Base-by-base conservation (phyloP, 2,113 vertebrate species). In the Apeltes quadracus region DNA sequence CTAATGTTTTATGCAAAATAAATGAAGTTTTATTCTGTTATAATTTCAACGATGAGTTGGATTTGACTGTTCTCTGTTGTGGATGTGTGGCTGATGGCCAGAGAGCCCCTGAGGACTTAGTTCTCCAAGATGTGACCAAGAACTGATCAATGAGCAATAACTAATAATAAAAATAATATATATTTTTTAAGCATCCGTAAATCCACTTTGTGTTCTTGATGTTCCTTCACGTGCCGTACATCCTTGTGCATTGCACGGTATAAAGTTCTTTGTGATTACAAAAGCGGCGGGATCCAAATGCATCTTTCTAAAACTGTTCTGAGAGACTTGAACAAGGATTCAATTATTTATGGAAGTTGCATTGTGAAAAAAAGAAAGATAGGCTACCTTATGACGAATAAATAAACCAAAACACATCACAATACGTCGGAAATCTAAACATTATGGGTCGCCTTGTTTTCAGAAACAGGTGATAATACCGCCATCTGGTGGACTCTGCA, bases 401-500 rank as follows among this genome's bases (percentile, higher is more conserved):
- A 74, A 51, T 53, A 36, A 48, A 55, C 27, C 2, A 23, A 23
- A 1, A 39, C 34, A 27, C 18, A 8, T 29, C 7, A 46, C 18
- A 7, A 27, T 13, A 15, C 46, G 20, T 29, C 14, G 63, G 25
- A 62, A 38, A 5, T 63, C 22, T 1, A 2, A 9, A 15, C 46
- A 39, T 7, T 15, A 32, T n/a, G n/a, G 29, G 4, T 18, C 0
- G 16, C 14, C 13, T 10, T 16, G 9, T 5, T 27, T 39, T 46
- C 7, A 16, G 3, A 87, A 86, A 57, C 16, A 56, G 79, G 15
- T 11, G 78, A 44, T 63, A 69, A 84, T 72, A 61, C 78, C 84
- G 88, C 87, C 90, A 92, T 81, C 92, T 90, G 34, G 87, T 84
- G 92, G 87, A 22, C 0, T 62, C 3, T 64, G 4, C 0, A 9